Base-by-base conservation (phyloP, 30 jellyfish, hydroid and myxozoan species). In the Cassiopea andromeda region DNA sequence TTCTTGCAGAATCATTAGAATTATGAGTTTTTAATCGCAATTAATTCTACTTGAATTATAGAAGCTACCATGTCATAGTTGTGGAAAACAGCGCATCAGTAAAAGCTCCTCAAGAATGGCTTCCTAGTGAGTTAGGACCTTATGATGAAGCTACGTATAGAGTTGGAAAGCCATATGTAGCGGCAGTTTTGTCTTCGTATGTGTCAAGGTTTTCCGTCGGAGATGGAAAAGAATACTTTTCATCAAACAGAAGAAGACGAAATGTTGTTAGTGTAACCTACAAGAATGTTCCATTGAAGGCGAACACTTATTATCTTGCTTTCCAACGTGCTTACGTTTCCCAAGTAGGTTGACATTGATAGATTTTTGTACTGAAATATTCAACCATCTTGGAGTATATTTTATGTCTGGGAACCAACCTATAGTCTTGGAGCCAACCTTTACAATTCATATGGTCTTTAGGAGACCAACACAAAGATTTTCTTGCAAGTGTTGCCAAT, bases 21-120 rank as follows among this genome's bases (percentile, higher is more conserved):
- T 27, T 27, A 27, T 5, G 43, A 27, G 19, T 64, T 64, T 0
- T 17, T 4, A 64, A 64, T 14, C 15, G 15, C 2, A 13, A 64
- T 64, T 9, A 5, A 13, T 64, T 64, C 43, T 14, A 9, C 14
- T 64, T 17, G 6, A 64, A 4, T 54, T 69, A 44, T 44, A 92
- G 98, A 73, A 78, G 19, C 88, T 92, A 92, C 81, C 98, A 92
- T 16, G 59, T 92, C 44, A 59, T 87, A 6, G 98, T 92, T 19
- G 4, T 69, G 48, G 96, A 86, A 70, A 47, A 72, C 18, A 66
- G 45, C 73, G 19, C 64, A 10, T 27, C 82, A n/a, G 18, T 77
- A 48, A 73, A 83, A 16, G 70, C 59, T 1, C 93, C 97, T 2
- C 59, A 75, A 13, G 57, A 54, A 68, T 80, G 85, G 61, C 67